Evolutionary conservation across 2,113 vertebrate species (phyloP).

Genomic region (Forbesichthys agassizii): DNA sequence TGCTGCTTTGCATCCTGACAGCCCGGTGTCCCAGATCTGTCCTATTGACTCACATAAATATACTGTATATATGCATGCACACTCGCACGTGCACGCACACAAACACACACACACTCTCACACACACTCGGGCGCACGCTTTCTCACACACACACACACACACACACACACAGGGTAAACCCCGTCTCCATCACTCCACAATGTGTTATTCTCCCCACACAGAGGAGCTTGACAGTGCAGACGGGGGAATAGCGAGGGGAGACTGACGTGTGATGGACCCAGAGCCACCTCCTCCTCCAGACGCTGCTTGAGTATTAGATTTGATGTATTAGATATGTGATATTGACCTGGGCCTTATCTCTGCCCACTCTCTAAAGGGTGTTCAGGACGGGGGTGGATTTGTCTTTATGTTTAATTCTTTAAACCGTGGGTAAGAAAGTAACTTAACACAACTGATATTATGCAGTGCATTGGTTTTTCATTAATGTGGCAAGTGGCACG

Average conservation of each 20-base stretch:
- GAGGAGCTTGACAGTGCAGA: too few relatives aligned
- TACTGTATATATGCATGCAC: background rate
- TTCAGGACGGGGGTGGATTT: constrained; percentile 35
- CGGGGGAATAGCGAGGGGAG: too few relatives aligned
- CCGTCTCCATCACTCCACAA: constrained; percentile 13
- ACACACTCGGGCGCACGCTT: background rate
- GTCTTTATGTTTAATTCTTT: background rate
- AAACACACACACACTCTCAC: background rate
- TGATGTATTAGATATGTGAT: constrained; percentile 27
- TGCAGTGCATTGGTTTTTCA: constrained; percentile 55
- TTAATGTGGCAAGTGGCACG: constrained; percentile 45
- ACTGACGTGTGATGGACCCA: too few relatives aligned
- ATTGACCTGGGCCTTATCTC: constrained; percentile 41
- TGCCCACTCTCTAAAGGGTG: constrained; percentile 28
- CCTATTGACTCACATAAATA: constrained; percentile 16
- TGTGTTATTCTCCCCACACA: constrained; percentile 1
- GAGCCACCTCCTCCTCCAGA: too few relatives aligned
- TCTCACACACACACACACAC: background rate
- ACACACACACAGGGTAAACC: background rate
- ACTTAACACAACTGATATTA: constrained; percentile 32
- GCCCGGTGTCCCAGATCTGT: constrained; percentile 65
- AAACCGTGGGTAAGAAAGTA: constrained; percentile 37
- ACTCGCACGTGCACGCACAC: background rate
- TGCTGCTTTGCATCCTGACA: constrained; percentile 29
- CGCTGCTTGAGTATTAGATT: constrained; percentile 17